Conservation (phyloP, 2,113 vertebrate species). For the Strix uralensis region DNA sequence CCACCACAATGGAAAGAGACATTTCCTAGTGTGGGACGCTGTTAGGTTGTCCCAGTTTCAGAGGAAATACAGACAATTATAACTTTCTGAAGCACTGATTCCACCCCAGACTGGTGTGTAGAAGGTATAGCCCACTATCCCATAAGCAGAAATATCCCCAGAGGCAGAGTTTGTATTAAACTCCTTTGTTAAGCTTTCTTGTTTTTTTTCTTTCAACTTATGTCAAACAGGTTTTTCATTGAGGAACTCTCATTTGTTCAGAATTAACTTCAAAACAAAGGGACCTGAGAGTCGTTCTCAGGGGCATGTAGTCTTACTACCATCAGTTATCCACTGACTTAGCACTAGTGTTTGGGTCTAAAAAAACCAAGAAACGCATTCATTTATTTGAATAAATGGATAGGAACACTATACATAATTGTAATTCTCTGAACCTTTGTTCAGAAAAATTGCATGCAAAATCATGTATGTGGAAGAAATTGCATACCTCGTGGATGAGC, state of each 20-base stretch:
- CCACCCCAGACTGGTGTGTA: background rate
- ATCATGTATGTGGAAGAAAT: background rate
- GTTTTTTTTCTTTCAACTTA: background rate
- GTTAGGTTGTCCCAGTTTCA: background rate
- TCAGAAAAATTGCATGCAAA: background rate
- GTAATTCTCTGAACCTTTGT: background rate
- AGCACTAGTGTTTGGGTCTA: background rate
- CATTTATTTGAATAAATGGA: background rate
- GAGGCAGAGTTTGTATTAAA: background rate
- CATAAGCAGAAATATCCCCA: background rate
- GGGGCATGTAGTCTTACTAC: background rate
- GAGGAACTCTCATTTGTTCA: background rate
- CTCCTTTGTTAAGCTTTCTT: background rate
- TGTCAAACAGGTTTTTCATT: background rate
- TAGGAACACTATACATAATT: background rate
- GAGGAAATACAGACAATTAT: background rate
- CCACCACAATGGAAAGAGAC: background rate
- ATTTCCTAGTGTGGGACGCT: background rate
- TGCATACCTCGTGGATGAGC: background rate
- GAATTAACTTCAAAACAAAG: background rate
- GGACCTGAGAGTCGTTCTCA: background rate
- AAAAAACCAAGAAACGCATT: background rate
- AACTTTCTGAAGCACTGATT: background rate
- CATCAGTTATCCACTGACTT: background rate
- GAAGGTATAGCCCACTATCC: rapidly evolving